phyloP scores from a whole-genome alignment of 1,140 invertebrate genomes.

The Dreissena polymorpha region DNA sequence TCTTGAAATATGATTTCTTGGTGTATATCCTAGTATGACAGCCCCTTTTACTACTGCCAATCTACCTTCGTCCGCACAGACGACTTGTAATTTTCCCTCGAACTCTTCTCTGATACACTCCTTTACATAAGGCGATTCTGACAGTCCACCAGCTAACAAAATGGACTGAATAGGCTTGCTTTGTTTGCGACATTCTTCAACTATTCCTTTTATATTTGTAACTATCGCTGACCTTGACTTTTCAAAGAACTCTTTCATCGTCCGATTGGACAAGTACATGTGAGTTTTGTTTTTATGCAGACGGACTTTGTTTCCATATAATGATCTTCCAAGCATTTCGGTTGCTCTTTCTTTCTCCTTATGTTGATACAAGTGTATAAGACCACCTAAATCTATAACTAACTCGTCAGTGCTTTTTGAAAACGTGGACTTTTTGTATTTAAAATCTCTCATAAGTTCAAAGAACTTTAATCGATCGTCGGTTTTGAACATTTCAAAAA shows the following conservation, averaged over 20 bases:
- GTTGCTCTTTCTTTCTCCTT: neutral
- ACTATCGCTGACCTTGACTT: neutral
- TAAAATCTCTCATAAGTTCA: conserved; percentile 11
- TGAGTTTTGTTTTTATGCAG: neutral
- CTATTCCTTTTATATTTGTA: neutral
- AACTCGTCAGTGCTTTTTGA: neutral
- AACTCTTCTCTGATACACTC: conserved; percentile 5
- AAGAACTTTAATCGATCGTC: neutral
- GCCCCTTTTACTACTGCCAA: conserved; percentile 41
- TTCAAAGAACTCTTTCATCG: neutral
- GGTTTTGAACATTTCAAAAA: conserved; percentile 1
- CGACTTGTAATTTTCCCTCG: neutral
- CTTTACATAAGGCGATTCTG: conserved; percentile 38
- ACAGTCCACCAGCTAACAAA: conserved; percentile 44
- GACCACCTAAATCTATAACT: neutral
- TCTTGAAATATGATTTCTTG: neutral
- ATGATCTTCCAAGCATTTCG: neutral
- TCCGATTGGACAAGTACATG: neutral
- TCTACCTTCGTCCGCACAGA: neutral
- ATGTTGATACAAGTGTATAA: neutral
- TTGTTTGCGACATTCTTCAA: neutral
- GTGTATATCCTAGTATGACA: conserved; percentile 20
- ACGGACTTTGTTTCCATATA: neutral
- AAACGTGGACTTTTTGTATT: conserved; percentile 13
- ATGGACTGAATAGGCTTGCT: conserved; percentile 8